These are phyloP conservation scores for Cariama cristata DNA, from an alignment of 2,113 vertebrate genomes.

Conservation along the genomic window DNA sequence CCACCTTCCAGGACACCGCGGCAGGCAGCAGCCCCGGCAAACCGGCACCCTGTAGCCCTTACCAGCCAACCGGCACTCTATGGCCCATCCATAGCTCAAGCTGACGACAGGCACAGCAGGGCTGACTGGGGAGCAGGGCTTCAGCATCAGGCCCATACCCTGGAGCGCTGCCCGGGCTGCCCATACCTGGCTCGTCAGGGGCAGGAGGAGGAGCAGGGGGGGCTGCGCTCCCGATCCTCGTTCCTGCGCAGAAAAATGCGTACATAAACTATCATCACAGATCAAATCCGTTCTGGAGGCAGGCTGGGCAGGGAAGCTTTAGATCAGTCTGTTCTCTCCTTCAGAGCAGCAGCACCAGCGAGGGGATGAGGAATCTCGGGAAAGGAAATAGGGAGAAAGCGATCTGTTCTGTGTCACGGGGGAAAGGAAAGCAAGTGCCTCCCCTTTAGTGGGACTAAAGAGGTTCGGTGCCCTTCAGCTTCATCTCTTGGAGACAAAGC, in stretches of 20 bases:
- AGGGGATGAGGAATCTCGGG: neutral
- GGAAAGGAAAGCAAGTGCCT: neutral
- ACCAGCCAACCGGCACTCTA: accelerated
- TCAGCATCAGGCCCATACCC: neutral
- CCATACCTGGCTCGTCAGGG: neutral
- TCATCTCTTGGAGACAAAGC: neutral
- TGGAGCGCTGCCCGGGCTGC: neutral
- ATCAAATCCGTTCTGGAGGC: neutral
- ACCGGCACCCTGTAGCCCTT: accelerated
- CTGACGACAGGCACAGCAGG: neutral
- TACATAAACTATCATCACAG: neutral
- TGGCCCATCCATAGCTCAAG: accelerated
- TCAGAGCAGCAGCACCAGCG: neutral
- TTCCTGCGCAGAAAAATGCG: neutral
- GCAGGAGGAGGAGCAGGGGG: no score
- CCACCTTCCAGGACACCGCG: neutral
- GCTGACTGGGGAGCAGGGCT: no score
- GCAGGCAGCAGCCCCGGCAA: neutral
- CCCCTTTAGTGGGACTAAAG: neutral
- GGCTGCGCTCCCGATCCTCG: neutral
- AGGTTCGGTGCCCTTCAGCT: neutral
- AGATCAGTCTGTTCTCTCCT: no score
- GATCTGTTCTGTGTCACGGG: neutral
- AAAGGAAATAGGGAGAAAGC: neutral
- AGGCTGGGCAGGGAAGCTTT: neutral